Evolutionary conservation across 2,797 vertebrate species (phyloP), one percentile per base, ranked within the genome.

Genomic region (Zenarchopterus dispar): DNA sequence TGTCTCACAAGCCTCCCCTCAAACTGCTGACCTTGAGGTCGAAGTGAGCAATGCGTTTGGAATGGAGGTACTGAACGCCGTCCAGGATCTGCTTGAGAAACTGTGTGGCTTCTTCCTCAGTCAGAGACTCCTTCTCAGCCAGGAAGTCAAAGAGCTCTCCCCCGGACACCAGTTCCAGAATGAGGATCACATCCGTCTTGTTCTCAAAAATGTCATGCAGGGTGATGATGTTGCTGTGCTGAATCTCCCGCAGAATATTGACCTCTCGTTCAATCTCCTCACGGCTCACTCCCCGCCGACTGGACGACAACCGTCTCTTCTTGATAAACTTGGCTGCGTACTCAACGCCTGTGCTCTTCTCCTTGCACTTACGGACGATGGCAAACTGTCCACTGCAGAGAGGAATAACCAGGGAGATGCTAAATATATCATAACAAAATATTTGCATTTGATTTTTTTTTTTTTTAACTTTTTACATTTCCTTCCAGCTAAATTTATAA

Each of bases 61-160:
- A 96, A 83, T 99, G 98, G 17, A 99, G 93, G 80, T 99, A 99
- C 71, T 98, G 92, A 43, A 99, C 98, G 0, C 98, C 97, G 0
- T 99, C 97, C 78, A 99, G 90, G 89, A 99, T 99, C 94, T 99
- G 98, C 82, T 98, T 98, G 43, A 99, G 95, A 77, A 99, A 99
- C 93, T 98, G 96, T 0, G 98, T 99, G 77, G 97, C 98, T 86
- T 99, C 98, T 45, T 99, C 98, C 88, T 99, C 98, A 0, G 95
- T 97, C 85, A 99, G 90, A 0, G 97, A 98, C 52, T 99, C 98
- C 86, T 99, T 99, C 89, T 99, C 97, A 0, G 97, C 97, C 90
- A 99, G 92, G 84, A 99, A 99, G 82, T 99, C 97, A 0, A 99
- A 99, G 39, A 99, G 95, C 88, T 99, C 98, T 0, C 98, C 98